Evolutionary conservation across 2,797 vertebrate species (phyloP), one percentile per base, ranked within the genome.

Genomic region (Vespertilio murinus): DNA sequence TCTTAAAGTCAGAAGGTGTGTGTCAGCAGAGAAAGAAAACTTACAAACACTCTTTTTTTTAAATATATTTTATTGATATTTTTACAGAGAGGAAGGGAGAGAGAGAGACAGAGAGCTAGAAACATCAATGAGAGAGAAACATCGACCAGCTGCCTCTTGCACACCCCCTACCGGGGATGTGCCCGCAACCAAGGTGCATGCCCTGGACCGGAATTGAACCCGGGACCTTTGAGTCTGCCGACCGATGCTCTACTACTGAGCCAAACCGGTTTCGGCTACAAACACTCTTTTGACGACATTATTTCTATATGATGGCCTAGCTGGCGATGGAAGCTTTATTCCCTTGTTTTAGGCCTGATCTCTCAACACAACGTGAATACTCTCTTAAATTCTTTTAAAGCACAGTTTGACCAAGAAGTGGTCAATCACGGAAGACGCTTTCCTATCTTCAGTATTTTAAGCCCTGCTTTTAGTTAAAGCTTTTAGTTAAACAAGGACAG

Each of bases 401-500:
- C 64, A 82, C 79, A 74, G 3, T 94, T 94, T 95, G 83, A 79
- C 59, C 81, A 94, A 77, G 94, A 92, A 93, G 61, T 79, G 49
- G 73, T 94, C 45, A 33, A 28, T 70, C 73, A 38, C 79, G 54
- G 81, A 95, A 7, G 20, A 85, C 35, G 84, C 90, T 95, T 96
- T 93, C 81, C 38, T 38, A 20, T 88, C 87, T 79, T 95, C 80
- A 94, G 87, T 79, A 75, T 94, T 94, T 94, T 96, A 97, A 97
- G 80, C 87, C 81, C 69, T 90, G 84, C 91, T 87, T 97, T 94
- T 95, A 93, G 95, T 90, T 95, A 95, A 96, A 96, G 96, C 96
- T 96, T 97, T 96, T 96, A 88, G 96, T 94, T 95, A 97, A 96
- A 97, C 92, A 97, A 95, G 84, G 78, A 88, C 87, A 96, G 91